Base-by-base conservation (phyloP, 2,888 invertebrate species). In the Branchellion lobata region DNA sequence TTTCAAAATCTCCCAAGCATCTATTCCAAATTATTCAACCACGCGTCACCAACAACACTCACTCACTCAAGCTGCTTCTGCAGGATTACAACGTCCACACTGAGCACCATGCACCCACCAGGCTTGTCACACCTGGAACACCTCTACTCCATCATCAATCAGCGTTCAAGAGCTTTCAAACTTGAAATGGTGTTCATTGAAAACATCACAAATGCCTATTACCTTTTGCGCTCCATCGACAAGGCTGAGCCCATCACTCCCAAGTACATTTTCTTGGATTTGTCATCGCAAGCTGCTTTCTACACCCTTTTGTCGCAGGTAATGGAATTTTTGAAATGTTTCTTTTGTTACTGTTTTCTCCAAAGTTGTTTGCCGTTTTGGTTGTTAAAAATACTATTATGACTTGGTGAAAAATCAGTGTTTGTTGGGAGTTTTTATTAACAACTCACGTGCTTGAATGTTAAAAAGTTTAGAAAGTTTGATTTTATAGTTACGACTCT, bases 81-180 rank as follows among this genome's bases (percentile, higher is more conserved):
- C n/a, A n/a, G n/a, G n/a, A n/a, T n/a, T n/a, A n/a, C n/a, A n/a
- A n/a, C n/a, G n/a, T n/a, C n/a, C n/a, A n/a, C n/a, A n/a, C n/a
- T n/a, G n/a, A n/a, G n/a, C n/a, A n/a, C n/a, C n/a, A n/a, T n/a
- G n/a, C n/a, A n/a, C n/a, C n/a, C n/a, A n/a, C n/a, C 61, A 57
- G 77, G 77, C 36, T 65, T 77, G 24, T 77, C n/a, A 5, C 77
- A 77, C 27, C 65, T 77, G 65, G 77, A 77, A 65, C 77, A 77
- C 65, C 65, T 77, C 21, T 77, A 77, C 29, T 77, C 77, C 36
- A 40, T 65, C 34, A 61, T 77, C 11, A 77, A 77, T 24, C 53
- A 77, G 61, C 57, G 65, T 34, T 31, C 53, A 11, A 36, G 29
- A 14, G 31, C 31, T 31, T 33, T 77, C n/a, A 31, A 77, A 24